phyloP scores from a whole-genome alignment of 2,113 vertebrate species.

The Prionailurus bengalensis region DNA sequence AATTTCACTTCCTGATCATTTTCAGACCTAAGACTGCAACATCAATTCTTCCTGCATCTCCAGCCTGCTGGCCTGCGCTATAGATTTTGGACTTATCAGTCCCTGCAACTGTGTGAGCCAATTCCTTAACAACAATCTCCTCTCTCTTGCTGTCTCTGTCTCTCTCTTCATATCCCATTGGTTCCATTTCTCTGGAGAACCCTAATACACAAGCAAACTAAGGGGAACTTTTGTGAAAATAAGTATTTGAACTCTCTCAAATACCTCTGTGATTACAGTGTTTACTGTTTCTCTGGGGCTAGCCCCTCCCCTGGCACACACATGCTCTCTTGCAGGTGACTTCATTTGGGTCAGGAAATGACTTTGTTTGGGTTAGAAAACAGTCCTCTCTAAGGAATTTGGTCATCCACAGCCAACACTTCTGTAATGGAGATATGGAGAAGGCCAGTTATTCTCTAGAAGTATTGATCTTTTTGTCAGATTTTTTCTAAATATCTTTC shows the following conservation, averaged over 20 bases:
- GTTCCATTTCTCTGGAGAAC: background rate
- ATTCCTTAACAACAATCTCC: background rate
- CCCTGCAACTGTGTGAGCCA: background rate
- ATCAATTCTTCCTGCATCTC: background rate
- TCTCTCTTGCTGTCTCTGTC: background rate
- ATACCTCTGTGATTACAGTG: background rate
- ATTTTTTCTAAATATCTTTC: conserved; percentile 17
- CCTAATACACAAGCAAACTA: background rate
- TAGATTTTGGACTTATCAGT: background rate
- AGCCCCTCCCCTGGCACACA: fast-evolving
- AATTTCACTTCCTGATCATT: background rate
- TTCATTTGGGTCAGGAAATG: background rate
- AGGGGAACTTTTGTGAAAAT: background rate
- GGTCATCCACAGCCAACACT: background rate
- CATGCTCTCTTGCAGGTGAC: background rate
- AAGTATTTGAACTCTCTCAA: background rate
- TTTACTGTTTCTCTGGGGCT: background rate
- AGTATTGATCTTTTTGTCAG: background rate
- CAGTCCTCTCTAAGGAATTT: background rate
- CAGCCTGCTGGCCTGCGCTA: background rate
- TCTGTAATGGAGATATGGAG: background rate
- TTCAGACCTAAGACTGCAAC: background rate
- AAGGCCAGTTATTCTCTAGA: background rate
- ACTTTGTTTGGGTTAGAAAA: background rate
- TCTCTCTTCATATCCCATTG: background rate